A percentile compares a stretch with the other conserved stretches of the same genome.
Conservation (phyloP, 2,797 vertebrate genomes). For the Scomberomorus guttatus region DNA sequence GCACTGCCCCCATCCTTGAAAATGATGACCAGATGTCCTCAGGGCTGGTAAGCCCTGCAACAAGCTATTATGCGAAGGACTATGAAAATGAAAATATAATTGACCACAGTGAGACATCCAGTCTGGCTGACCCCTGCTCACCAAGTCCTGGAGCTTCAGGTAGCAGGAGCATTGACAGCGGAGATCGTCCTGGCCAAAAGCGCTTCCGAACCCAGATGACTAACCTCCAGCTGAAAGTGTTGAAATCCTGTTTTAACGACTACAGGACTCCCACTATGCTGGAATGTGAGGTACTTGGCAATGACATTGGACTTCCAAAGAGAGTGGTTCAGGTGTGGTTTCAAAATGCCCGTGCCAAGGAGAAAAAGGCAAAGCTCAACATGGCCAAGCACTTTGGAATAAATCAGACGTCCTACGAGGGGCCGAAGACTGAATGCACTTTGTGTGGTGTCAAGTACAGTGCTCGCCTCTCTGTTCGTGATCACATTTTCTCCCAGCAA, state of each 20-base stretch:
- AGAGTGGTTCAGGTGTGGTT: conserved; percentile 99
- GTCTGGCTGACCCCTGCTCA: conserved; percentile 97
- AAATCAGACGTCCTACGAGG: conserved; percentile 98
- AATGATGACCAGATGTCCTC: conserved; percentile 98
- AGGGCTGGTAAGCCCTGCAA: conserved; percentile 97
- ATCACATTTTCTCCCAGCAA: conserved; percentile 99
- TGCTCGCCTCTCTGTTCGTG: conserved; percentile 97
- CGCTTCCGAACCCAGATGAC: conserved; percentile 99
- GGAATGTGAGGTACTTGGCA: conserved; percentile 99
- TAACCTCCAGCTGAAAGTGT: conserved; percentile 98
- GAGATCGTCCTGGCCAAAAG: conserved; percentile 98
- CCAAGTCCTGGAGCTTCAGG: conserved; percentile 96
- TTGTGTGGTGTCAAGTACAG: conserved; percentile 99
- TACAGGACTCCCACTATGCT: conserved; percentile 99
- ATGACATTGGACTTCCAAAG: conserved; percentile 99
- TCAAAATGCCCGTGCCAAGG: conserved; percentile 99
- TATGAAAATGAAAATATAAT: conserved; percentile 97
- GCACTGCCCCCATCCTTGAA: conserved; percentile 90
- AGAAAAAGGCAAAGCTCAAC: conserved; percentile 99
- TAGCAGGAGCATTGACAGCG: conserved; percentile 93
- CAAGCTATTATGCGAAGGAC: conserved; percentile 97
- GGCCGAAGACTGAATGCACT: conserved; percentile 98
- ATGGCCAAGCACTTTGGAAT: conserved; percentile 99
- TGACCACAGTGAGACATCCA: conserved; percentile 99
- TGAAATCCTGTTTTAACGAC: conserved; percentile 99